These are phyloP conservation scores for Amphilophus citrinellus DNA, from an alignment of 2,113 vertebrate species.

Conservation along the genomic window DNA sequence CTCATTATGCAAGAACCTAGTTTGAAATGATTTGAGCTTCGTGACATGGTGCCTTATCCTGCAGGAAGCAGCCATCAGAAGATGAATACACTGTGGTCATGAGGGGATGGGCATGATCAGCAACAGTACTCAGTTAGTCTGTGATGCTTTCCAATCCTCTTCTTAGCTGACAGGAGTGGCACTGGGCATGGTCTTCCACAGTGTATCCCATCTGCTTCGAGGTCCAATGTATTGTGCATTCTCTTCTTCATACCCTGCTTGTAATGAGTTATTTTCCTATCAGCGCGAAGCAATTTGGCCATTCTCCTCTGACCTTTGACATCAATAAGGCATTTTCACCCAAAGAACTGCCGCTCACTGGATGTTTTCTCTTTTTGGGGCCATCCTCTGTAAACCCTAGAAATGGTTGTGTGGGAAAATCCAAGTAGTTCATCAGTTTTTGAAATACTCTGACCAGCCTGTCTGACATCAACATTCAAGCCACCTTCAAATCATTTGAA, in stretches of 20 bases:
- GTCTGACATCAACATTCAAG: background rate
- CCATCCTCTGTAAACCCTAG: background rate
- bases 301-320: background rate
- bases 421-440: background rate
- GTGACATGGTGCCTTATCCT: no score
- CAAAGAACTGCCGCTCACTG: background rate
- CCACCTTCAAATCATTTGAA: background rate
- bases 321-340: background rate
- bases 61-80: no score
- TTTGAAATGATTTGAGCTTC: no score
- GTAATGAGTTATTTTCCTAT: background rate
- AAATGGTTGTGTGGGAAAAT: slow-evolving; percentile 1
- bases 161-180: background rate
- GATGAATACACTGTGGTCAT: background rate
- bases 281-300: background rate
- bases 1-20: no score
- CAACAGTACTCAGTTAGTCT: background rate
- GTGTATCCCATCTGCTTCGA: no score
- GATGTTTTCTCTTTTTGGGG: background rate
- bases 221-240: no score
- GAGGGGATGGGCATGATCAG: background rate
- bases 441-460: background rate
- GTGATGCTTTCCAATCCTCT: background rate
- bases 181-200: background rate
- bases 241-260: background rate